Conservation (phyloP, 64 coral and sea anemone genomes). For the Montipora sp. region DNA sequence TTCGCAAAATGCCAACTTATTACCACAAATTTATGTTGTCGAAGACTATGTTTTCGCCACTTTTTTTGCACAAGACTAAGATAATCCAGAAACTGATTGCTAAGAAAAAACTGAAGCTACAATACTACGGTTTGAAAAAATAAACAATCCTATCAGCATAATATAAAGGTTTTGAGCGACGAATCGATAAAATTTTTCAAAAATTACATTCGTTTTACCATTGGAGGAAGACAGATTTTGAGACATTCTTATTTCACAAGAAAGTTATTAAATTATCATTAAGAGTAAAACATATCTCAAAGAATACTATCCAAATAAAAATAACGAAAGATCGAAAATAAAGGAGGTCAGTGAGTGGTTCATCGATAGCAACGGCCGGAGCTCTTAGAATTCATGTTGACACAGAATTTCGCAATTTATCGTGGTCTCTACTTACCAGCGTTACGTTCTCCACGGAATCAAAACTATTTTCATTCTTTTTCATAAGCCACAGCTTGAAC, state of each 20-base stretch:
- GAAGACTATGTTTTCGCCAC: neutral
- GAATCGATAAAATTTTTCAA: neutral
- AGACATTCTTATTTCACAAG: neutral
- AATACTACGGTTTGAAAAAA: constrained; percentile 12
- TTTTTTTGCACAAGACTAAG: neutral
- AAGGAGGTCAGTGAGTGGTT: neutral
- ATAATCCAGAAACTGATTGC: neutral
- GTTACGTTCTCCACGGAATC: neutral
- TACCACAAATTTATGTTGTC: neutral
- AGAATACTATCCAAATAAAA: neutral
- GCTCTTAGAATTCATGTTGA: neutral
- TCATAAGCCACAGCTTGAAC: neutral
- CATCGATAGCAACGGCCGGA: neutral
- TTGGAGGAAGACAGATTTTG: neutral
- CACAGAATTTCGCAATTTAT: neutral
- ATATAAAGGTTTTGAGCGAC: neutral
- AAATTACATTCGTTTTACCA: neutral
- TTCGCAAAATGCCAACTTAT: neutral
- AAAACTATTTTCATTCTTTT: neutral
- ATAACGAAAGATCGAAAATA: neutral
- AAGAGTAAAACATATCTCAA: neutral
- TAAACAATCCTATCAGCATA: constrained; percentile 20
- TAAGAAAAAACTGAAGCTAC: neutral
- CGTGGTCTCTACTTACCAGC: neutral
- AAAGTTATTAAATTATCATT: constrained; percentile 3